Evolutionary conservation across 2,797 vertebrate species (phyloP).

Genomic region (Passerculus sandwichensis): DNA sequence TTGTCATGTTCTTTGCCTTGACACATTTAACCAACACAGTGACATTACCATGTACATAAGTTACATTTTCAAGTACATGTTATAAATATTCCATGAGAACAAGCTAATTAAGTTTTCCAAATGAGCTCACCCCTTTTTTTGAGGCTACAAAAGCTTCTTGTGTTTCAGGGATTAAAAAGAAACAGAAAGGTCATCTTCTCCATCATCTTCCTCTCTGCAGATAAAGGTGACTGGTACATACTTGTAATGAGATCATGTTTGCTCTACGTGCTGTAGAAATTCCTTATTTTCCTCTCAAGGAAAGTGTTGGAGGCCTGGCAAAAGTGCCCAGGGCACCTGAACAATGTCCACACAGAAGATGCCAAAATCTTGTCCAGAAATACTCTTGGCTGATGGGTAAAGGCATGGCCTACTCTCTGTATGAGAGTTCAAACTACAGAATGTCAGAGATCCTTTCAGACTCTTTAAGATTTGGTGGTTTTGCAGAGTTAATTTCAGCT

Average conservation of each 20-base stretch:
- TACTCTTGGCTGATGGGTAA: neutral
- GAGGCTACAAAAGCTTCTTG: neutral
- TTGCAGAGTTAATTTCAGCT: neutral
- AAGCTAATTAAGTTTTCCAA: neutral
- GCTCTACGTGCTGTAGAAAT: neutral
- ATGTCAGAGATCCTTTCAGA: neutral
- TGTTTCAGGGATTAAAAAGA: neutral
- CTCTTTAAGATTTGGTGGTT: neutral
- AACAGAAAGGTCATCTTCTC: neutral
- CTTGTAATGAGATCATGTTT: accelerated
- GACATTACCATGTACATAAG: neutral
- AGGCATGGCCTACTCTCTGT: neutral
- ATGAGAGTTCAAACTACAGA: neutral
- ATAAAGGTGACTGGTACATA: neutral
- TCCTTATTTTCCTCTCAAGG: neutral
- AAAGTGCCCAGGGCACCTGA: neutral
- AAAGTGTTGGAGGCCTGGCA: neutral
- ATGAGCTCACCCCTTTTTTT: neutral
- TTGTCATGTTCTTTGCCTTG: neutral
- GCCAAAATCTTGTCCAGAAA: neutral
- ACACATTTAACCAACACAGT: neutral
- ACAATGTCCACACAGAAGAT: neutral
- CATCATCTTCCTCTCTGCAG: neutral
- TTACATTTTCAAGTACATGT: neutral
- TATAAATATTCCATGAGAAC: neutral